phyloP scores from a whole-genome alignment of 1,140 invertebrate genomes.

The Drosophila truncata region DNA sequence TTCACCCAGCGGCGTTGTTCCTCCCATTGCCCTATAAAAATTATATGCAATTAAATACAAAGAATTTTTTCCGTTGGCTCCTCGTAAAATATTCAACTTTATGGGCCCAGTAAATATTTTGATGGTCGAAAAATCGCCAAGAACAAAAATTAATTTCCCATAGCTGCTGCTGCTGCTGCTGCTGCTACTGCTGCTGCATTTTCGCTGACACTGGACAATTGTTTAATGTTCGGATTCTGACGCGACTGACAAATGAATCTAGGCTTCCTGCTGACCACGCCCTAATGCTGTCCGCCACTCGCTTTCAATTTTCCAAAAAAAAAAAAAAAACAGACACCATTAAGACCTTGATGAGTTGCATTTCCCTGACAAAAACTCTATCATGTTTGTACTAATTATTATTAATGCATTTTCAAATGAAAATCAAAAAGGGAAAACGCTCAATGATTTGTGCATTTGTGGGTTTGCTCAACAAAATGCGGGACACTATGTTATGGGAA shows the following conservation, averaged over 20 bases:
- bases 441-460: conserved; percentile 41
- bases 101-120: conserved; percentile 79
- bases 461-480: conserved; percentile 18
- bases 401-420: conserved; percentile 55
- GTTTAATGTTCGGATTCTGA: conserved; percentile 18
- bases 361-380: conserved; percentile 24
- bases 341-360: conserved; percentile 61
- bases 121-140: conserved; percentile 54
- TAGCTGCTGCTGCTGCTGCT: background rate
- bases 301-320: conserved; percentile 36
- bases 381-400: conserved; percentile 55
- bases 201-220: conserved; percentile 60
- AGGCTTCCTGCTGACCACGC: conserved; percentile 43
- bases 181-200: background rate
- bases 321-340: conserved; percentile 35
- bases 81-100: conserved; percentile 67
- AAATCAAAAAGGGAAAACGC: conserved; percentile 25
- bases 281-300: conserved; percentile 19
- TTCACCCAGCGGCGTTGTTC: conserved; percentile 9
- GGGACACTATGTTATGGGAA: conserved; percentile 41
- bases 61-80: conserved; percentile 29
- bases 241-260: conserved; percentile 41
- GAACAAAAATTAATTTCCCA: conserved; percentile 42
- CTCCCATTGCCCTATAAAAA: conserved; percentile 72
- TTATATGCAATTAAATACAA: conserved; percentile 76